Evolutionary conservation across 2,797 vertebrate genomes (phyloP).

Genomic region (Acropternis orthonyx): DNA sequence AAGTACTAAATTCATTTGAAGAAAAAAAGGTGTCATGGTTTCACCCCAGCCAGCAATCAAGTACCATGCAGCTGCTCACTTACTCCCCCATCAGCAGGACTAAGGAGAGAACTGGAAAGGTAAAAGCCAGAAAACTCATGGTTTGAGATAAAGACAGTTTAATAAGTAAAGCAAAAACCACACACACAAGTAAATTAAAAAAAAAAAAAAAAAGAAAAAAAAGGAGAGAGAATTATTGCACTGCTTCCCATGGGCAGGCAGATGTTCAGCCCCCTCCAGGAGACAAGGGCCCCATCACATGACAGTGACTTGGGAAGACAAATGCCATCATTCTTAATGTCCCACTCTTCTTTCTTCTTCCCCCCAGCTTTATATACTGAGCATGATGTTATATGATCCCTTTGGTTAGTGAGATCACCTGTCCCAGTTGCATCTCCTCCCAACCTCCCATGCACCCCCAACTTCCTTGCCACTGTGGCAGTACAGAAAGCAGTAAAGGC

Average conservation of each 20-base stretch:
- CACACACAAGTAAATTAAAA: not conserved
- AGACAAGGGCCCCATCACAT: no score
- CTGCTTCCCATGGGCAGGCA: not conserved
- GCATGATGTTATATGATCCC: not conserved
- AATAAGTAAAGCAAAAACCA: not conserved
- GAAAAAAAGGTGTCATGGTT: not conserved
- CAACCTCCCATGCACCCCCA: no score
- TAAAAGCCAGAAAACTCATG: not conserved
- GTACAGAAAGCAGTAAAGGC: not conserved
- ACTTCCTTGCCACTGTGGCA: not conserved
- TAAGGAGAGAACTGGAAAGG: not conserved
- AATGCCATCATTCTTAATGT: not conserved
- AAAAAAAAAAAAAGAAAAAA: not conserved
- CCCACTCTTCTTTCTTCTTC: not conserved
- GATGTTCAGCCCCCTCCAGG: not conserved
- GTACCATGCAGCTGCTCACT: not conserved
- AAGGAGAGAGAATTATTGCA: not conserved
- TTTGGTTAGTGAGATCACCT: not conserved
- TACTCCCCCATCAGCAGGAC: not conserved
- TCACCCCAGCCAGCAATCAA: not conserved
- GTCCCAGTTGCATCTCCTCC: not conserved
- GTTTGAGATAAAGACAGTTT: not conserved
- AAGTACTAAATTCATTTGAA: not conserved
- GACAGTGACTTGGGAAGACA: not conserved
- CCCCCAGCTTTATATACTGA: not conserved